Percentiles rank a stretch among this genome's conserved stretches.
These are phyloP conservation scores for Colletes collaris DNA, from an alignment of 2,888 invertebrate genomes.

Conservation along the genomic window DNA sequence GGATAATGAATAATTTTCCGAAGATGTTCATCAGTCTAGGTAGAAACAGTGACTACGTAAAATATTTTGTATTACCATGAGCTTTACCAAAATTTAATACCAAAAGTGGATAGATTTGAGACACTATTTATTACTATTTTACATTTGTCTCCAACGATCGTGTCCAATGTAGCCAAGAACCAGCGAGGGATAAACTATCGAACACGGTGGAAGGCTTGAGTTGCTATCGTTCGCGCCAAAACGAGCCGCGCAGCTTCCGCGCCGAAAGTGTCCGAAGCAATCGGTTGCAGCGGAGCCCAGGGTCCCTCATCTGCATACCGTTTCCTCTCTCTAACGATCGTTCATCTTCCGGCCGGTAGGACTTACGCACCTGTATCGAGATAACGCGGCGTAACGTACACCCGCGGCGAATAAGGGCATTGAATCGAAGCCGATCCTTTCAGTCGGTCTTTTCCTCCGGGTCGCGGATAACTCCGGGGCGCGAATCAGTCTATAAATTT, in stretches of 20 bases:
- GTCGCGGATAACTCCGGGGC: constrained; percentile 45
- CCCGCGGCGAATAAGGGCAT: constrained; percentile 69
- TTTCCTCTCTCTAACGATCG: constrained; percentile 69
- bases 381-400: constrained; percentile 66
- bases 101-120: too few relatives aligned
- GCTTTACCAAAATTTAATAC: too few relatives aligned
- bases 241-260: constrained; percentile 44
- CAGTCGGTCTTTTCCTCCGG: constrained; percentile 45
- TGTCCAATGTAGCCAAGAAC: too few relatives aligned
- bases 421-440: constrained; percentile 69
- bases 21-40: too few relatives aligned
- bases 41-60: too few relatives aligned
- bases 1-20: too few relatives aligned
- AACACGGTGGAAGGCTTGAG: too few relatives aligned
- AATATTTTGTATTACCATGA: too few relatives aligned
- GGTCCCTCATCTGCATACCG: constrained; percentile 65
- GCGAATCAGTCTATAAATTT: constrained; percentile 67
- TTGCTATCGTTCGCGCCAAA: constrained; percentile 38
- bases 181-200: too few relatives aligned
- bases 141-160: too few relatives aligned
- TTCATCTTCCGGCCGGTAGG: constrained; percentile 62
- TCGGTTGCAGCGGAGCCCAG: constrained; percentile 5
- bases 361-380: constrained; percentile 71
- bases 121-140: too few relatives aligned
- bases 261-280: constrained; percentile 47